Evolutionary conservation across 1,140 invertebrate species (phyloP), one percentile per base, ranked within the genome.

Genomic region (Doryteuthis pealeii): DNA sequence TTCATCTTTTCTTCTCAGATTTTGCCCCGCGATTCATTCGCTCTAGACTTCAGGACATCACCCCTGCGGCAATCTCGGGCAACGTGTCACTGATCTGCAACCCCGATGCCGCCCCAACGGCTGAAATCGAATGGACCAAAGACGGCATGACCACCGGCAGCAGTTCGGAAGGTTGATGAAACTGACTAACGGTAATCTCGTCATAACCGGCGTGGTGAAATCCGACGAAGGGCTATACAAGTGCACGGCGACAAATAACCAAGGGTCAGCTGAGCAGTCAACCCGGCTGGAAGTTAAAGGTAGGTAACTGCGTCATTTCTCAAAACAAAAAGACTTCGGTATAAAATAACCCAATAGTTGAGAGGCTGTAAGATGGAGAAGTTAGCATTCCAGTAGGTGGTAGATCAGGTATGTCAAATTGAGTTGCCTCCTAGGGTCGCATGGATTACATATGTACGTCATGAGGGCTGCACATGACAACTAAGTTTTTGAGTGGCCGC

Each of bases 21-120:
- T 90, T 98, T 77, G 92, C 92, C 82, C 96, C 96, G 33, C 93
- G 93, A 3, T 98, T 98, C 86, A 93, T 93, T 78, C 98, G 98
- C 87, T 90, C 90, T 68, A 96, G 96, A 3, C 86, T 98, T 45
- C 93, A 95, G 85, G 89, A 92, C 0, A 94, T 96, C 87, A 94
- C 93, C 22, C 95, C 95, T 88, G 96, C 95, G 0, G 93, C 94
- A 1, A 93, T 95, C 87, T 92, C 92, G 75, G 94, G 95, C 62
- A 98, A 97, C 88, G 92, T 95, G 0, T 98, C 96, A 0, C 93
- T 99, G 68, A 90, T 91, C 68, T 99, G 96, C 87, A 92, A 94
- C 82, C 96, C 96, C 0, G 96, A 99, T 90, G 96, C 95, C n/a
- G 95, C 96, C 6, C 96, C 97, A 0, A 91, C 90, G 79, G 95